A percentile compares a stretch with the other conserved stretches of the same genome.
These are phyloP conservation scores for Amia ocellicauda DNA, from an alignment of 2,113 vertebrate species.

Conservation along the genomic window DNA sequence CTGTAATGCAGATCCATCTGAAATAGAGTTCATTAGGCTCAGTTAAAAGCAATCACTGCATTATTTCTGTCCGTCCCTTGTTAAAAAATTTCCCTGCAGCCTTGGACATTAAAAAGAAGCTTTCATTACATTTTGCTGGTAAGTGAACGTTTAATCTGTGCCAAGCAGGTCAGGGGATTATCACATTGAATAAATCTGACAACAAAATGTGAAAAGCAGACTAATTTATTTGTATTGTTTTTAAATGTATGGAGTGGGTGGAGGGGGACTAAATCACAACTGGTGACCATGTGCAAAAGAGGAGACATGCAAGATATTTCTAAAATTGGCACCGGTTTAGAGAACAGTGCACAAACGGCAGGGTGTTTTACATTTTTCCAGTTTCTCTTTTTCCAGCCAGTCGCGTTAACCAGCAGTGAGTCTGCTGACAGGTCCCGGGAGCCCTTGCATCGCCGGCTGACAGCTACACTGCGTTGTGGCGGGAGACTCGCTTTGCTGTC, in stretches of 20 bases:
- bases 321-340: neutral
- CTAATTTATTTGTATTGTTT: neutral
- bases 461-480: neutral
- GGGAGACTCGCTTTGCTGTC: too few relatives aligned
- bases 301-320: too few relatives aligned
- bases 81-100: neutral
- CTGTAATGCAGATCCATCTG: constrained; percentile 3
- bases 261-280: neutral
- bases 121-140: neutral
- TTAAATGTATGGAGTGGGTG: too few relatives aligned
- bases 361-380: neutral
- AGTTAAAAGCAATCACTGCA: too few relatives aligned
- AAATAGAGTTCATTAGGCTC: constrained; percentile 16
- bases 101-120: neutral
- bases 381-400: neutral
- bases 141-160: neutral
- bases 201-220: neutral
- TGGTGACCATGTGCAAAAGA: too few relatives aligned
- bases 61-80: neutral
- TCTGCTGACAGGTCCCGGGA: neutral
- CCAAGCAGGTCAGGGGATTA: neutral
- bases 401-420: neutral
- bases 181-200: neutral
- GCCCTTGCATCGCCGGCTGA: neutral
- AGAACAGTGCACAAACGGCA: neutral